Conservation (phyloP, 2,797 vertebrate species). For the Catamblyrhynchus diadema region DNA sequence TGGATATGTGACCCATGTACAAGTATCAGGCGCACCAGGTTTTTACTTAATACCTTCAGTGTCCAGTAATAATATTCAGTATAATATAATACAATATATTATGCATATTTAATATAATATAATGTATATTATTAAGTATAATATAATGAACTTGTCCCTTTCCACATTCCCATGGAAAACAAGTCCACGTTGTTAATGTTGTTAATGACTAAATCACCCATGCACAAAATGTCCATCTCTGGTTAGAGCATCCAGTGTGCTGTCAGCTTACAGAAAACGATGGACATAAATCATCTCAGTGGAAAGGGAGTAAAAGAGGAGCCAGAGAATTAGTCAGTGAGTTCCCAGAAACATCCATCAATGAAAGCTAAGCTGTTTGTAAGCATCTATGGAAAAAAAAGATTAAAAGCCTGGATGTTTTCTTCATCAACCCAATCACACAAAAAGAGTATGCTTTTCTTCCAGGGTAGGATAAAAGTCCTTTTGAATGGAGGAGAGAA, state of each 20-base stretch:
- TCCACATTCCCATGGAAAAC: neutral
- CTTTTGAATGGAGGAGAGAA: neutral
- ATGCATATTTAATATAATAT: neutral
- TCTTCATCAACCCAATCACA: neutral
- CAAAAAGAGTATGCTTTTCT: neutral
- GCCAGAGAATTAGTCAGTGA: neutral
- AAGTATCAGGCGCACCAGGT: neutral
- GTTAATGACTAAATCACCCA: neutral
- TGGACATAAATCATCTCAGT: neutral
- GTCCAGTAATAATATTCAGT: neutral
- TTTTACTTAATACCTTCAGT: neutral
- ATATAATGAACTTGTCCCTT: neutral
- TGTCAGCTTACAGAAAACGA: neutral
- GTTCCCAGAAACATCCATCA: neutral
- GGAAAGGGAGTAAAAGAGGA: neutral
- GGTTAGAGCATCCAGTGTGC: neutral
- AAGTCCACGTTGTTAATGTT: neutral
- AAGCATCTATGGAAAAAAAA: neutral
- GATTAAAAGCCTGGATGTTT: neutral
- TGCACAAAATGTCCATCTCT: neutral
- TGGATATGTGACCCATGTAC: fast-evolving
- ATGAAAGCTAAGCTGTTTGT: neutral
- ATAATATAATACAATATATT: too few species aligned
- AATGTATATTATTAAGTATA: neutral
- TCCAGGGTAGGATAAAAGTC: neutral